phyloP scores from a whole-genome alignment of 2,113 vertebrate genomes.

The Ranitomeya imitator region DNA sequence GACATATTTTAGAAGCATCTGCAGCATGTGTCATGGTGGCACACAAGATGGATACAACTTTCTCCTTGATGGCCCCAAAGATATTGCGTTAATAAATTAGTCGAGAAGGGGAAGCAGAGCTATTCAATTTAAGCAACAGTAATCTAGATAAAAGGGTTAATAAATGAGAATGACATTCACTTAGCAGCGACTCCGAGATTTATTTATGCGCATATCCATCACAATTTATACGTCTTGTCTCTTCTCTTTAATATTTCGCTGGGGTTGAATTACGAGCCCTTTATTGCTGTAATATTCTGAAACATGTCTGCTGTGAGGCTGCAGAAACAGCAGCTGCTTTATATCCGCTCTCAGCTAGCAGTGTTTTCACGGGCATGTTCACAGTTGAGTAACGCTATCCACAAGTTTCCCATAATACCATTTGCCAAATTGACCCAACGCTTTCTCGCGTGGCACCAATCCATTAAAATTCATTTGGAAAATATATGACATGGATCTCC shows the following conservation, averaged over 20 bases:
- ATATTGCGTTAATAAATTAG: conserved; percentile 37
- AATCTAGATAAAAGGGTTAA: conserved; percentile 52
- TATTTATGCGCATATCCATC: conserved; percentile 35
- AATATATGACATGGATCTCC: neutral
- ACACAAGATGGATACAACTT: conserved; percentile 12
- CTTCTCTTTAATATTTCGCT: conserved; percentile 29
- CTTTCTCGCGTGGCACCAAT: neutral
- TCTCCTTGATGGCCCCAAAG: conserved; percentile 27
- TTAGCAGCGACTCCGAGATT: conserved; percentile 25
- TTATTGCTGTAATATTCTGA: conserved; percentile 31
- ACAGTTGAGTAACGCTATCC: neutral
- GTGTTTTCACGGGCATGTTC: neutral
- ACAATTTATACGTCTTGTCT: conserved; percentile 38
- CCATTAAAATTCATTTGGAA: neutral
- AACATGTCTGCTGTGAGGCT: neutral
- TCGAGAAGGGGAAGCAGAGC: neutral
- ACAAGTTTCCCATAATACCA: neutral
- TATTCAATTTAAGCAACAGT: conserved; percentile 16
- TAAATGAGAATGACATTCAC: conserved; percentile 35
- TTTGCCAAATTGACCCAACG: neutral
- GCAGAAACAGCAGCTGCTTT: conserved; percentile 15
- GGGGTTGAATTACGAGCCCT: conserved; percentile 11
- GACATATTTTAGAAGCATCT: neutral
- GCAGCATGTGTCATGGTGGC: conserved; percentile 1
- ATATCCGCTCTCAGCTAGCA: neutral